phyloP scores from a whole-genome alignment of 2,797 vertebrate genomes.

The Mycteria americana region DNA sequence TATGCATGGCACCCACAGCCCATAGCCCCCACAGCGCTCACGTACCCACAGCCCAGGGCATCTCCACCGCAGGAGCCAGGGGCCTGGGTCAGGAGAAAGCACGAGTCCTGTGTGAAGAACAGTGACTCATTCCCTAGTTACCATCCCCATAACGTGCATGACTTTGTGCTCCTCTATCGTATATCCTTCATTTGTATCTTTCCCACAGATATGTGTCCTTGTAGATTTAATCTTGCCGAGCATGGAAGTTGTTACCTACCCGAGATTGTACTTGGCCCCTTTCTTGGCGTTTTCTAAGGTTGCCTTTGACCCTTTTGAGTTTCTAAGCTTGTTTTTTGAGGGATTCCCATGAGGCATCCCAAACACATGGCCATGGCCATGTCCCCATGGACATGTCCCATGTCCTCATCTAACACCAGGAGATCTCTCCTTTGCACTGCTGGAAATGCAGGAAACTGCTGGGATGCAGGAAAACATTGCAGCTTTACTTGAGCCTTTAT shows the following conservation, averaged over 20 bases:
- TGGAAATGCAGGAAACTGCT: not conserved
- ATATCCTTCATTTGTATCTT: not conserved
- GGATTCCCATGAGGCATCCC: not conserved
- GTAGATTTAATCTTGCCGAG: not conserved
- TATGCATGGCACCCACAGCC: not conserved
- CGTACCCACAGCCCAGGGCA: not conserved
- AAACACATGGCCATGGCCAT: not conserved
- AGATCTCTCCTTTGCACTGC: not conserved
- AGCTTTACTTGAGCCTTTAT: not conserved
- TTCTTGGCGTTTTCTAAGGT: not conserved
- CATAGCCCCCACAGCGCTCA: not conserved
- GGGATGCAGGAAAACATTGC: not conserved
- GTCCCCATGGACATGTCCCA: no score
- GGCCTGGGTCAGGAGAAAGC: not conserved
- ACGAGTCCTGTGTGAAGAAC: not conserved
- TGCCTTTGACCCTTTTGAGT: not conserved
- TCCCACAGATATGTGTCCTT: not conserved
- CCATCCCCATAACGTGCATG: not conserved
- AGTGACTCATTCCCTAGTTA: not conserved
- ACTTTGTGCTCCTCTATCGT: not conserved
- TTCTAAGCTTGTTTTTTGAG: not conserved
- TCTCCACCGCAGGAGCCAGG: accelerated
- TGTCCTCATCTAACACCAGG: not conserved
- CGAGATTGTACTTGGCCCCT: not conserved
- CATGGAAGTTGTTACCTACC: not conserved